Base-by-base conservation (phyloP, 2,797 vertebrate species). In the Pseudochirops corinnae region DNA sequence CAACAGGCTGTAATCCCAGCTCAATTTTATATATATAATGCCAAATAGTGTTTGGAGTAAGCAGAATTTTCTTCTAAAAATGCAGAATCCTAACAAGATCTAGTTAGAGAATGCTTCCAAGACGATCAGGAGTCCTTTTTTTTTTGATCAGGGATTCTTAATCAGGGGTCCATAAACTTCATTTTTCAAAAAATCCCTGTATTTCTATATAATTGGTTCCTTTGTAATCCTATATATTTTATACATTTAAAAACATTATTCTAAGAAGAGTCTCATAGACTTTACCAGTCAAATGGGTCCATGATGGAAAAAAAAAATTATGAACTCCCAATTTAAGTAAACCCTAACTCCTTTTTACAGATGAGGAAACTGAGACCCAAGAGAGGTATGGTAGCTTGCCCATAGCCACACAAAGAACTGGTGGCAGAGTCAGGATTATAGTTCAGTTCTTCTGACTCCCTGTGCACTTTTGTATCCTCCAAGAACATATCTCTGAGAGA, bases 1-100 rank as follows among this genome's bases (percentile, higher is more conserved):
- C 46, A 92, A 96, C 10, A 95, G 92, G 92, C 67, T 96, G 55
- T 82, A 95, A 60, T 96, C 55, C 33, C 90, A 95, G 67, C 53
- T 60, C n/a, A 39, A 21, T 82, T n/a, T 39, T 74, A 18, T 46
- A 74, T 39, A 82, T 24, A 39, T 16, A 24, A 95, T 93, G 92
- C 33, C 56, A 95, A 55, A 91, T 91, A 87, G 3, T 46, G 82
- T 60, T 60, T 96, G 9, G 11, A 33, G 55, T 7, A 14, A 53
- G 3, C 0, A 56, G 52, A 28, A 53, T 93, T 97, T 96, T 95
- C 95, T 95, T 93, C 92, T 55, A 90, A 91, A 94, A 92, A 46
- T 50, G 7, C 18, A 87, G 39, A 50, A 87, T 87, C 21, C 74
- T 87, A 50, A 87, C 74, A 87, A 87, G 24, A 87, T 46, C 74